Base-by-base conservation (phyloP, 2,113 vertebrate genomes). In the Physeter macrocephalus region DNA sequence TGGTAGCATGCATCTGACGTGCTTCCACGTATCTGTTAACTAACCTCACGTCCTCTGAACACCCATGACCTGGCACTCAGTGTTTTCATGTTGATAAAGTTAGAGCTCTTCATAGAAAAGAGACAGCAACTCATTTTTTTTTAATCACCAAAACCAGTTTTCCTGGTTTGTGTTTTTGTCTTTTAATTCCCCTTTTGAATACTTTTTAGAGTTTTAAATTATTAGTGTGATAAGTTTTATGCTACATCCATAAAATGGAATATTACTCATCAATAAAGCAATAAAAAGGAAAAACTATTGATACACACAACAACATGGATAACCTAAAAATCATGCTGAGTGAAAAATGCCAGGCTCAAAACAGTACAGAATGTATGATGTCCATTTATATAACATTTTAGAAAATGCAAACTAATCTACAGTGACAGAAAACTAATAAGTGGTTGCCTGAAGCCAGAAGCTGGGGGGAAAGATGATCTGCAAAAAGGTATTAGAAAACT, bases 321-420 rank as follows among this genome's bases (percentile, higher is more conserved):
- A 46, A 67, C 82, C 52, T 71, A 96, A 84, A 96, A 84, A 67
- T 80, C 36, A 93, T 43, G 23, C 52, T 93, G 52, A 96, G 62
- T 72, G 41, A 59, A 93, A 84, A 90, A 81, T 59, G 72, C 10
- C 74, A 90, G 91, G 31, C 23, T 90, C 62, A 66, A 83, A 90
- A 80, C n/a, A 43, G 10, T 90, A 85, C 18, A 74, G 49, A 91
- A 81, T 67, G 36, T 59, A 82, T 39, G 3, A 77, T 80, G 25
- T 46, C 43, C 54, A 78, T 61, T 83, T 78, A 43, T 20, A 13
- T 8, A 39, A 86, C 39, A 66, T 43, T 87, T 74, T 46, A 72
- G 46, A 89, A 95, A 90, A 78, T 34, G 36, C 25, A 86, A 86
- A 90, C 57, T 66, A 52, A 81, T 91, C n/a, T 25, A 66, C 5